Base-by-base conservation (phyloP, 1,140 invertebrate species). In the Hyphantria cunea region DNA sequence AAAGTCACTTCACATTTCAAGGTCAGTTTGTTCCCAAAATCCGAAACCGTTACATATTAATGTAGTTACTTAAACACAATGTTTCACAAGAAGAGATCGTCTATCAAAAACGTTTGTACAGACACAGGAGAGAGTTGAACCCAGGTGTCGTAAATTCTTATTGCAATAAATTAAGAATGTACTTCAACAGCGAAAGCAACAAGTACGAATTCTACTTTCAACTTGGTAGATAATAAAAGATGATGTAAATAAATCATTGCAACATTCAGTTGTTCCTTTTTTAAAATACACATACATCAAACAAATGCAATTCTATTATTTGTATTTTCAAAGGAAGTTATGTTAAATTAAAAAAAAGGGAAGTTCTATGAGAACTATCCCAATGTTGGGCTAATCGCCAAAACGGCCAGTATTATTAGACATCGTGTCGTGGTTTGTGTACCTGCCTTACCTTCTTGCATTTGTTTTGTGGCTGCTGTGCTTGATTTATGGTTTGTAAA, bases 331-430 rank as follows among this genome's bases (percentile, higher is more conserved):
- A 55, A 45, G 25, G 42, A 55, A 8, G 34, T 11, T 41, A 32
- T 25, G 13, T 44, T 34, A 13, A 32, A 33, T 50, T 50, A 59
- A 49, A 11, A 59, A 12, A 41, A 49, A 15, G 50, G 53, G 66
- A 70, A 51, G 73, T 72, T 66, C 55, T 73, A 78, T 64, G 66
- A 66, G 67, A 39, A 66, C 42, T 68, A 71, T 73, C 72, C 76
- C 76, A 74, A 75, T 59, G 39, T 61, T 68, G 71, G 73, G 73
- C 74, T 76, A 72, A 70, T 64, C 66, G 84, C 86, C 86, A 89
- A 85, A 74, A 74, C 66, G 14, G 51, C 59, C 72, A 75, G 80
- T 89, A 86, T 86, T 85, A 85, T 86, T 86, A 86, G 84, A 80
- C 70, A 80, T 79, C 80, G 72, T 70, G 70, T 66, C 70, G 62